These are phyloP conservation scores for Melinaea menophilus DNA, from an alignment of 2,888 invertebrate genomes.

Conservation along the genomic window DNA sequence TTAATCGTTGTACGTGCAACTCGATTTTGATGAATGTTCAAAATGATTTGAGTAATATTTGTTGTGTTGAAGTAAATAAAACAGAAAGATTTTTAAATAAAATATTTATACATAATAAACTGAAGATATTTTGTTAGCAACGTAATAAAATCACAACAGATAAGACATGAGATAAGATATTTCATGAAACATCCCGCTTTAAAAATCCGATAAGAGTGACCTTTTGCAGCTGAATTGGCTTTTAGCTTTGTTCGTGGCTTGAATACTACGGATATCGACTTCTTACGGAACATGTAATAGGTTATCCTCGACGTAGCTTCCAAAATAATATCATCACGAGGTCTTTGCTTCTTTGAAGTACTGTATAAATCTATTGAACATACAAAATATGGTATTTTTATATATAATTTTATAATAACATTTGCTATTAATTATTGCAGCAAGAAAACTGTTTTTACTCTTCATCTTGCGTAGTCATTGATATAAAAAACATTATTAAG, in stretches of 20 bases:
- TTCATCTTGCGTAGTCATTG: background rate
- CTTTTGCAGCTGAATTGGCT: conserved; percentile 25
- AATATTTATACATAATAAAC: too few relatives aligned
- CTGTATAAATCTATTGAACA: too few relatives aligned
- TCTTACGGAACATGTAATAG: conserved; percentile 10
- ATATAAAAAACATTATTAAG: background rate
- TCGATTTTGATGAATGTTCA: background rate
- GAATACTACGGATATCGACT: conserved; percentile 13
- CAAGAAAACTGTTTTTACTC: too few relatives aligned
- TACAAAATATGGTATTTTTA: too few relatives aligned
- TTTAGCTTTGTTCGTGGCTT: conserved; percentile 23
- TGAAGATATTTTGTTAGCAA: background rate
- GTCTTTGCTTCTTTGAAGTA: background rate
- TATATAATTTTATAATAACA: too few relatives aligned
- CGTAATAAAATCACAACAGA: background rate
- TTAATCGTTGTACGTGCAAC: background rate
- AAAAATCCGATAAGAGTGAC: conserved; percentile 26
- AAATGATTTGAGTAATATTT: background rate
- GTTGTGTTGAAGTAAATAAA: too few relatives aligned
- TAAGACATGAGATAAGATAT: background rate
- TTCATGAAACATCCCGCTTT: conserved; percentile 10
- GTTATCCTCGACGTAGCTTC: conserved; percentile 2
- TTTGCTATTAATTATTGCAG: too few relatives aligned
- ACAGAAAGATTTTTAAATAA: too few relatives aligned
- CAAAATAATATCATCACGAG: conserved; percentile 2